A percentile compares a stretch with the other conserved stretches of the same genome.
Conservation (phyloP, 2,113 vertebrate species). For the Percina caprodes region DNA sequence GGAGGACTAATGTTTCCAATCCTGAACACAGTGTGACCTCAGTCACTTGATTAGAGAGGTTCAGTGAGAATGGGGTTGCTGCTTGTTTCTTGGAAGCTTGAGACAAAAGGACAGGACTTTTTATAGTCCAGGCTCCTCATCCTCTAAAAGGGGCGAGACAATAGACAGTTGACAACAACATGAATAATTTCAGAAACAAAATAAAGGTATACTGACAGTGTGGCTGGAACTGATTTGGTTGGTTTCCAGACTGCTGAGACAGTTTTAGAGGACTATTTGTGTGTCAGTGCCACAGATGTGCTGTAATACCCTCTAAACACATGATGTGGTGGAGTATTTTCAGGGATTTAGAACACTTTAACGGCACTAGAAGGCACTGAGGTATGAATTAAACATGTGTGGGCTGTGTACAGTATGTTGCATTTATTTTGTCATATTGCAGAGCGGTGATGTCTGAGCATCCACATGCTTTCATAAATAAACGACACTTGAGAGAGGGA, state of each 20-base stretch:
- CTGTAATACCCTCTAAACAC: slow-evolving; percentile 26
- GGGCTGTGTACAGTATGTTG: slow-evolving; percentile 1
- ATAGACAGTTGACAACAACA: neutral
- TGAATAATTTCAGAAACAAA: slow-evolving; percentile 18
- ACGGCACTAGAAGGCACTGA: neutral
- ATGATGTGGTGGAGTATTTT: slow-evolving; percentile 22
- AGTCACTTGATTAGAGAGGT: slow-evolving; percentile 44
- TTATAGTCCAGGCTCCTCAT: slow-evolving; percentile 4
- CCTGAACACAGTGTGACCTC: slow-evolving; percentile 40
- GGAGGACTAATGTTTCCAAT: slow-evolving; percentile 52
- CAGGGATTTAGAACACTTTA: slow-evolving; percentile 10
- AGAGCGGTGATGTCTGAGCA: neutral
- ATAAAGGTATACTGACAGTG: neutral
- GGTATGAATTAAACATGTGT: slow-evolving; percentile 7
- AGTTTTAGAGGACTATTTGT: neutral
- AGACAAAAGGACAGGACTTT: neutral
- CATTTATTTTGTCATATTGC: slow-evolving; percentile 17
- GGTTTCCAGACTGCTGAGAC: slow-evolving; percentile 7
- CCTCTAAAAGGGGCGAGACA: neutral
- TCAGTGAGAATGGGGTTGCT: neutral
- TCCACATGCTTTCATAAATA: neutral
- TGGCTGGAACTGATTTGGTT: slow-evolving; percentile 10
- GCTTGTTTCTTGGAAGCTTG: slow-evolving; percentile 43
- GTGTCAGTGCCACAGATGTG: slow-evolving; percentile 23
- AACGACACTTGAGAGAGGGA: neutral